Evolutionary conservation across 2,797 vertebrate genomes (phyloP).

Genomic region (Rachycentron canadum): DNA sequence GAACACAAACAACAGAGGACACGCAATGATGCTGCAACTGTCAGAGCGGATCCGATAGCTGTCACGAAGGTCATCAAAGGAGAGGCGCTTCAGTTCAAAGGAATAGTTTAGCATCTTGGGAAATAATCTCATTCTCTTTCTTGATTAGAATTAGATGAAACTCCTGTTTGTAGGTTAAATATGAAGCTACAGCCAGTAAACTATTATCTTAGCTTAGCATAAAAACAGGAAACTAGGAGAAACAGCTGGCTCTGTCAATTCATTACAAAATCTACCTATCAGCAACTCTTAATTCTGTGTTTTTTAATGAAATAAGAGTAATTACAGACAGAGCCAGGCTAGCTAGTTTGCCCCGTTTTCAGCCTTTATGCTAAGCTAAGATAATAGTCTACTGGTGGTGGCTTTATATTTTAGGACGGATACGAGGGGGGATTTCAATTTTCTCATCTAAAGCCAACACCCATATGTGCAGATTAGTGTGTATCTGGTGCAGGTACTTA

Average conservation of each 20-base stretch:
- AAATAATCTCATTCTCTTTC: background rate
- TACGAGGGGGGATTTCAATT: background rate
- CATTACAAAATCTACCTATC: background rate
- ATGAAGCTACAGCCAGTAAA: background rate
- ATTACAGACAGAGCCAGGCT: background rate
- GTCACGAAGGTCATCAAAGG: background rate
- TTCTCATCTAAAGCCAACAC: background rate
- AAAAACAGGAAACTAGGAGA: background rate
- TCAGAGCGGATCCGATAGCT: background rate
- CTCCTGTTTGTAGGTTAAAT: background rate
- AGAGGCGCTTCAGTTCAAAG: background rate
- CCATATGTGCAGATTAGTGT: background rate
- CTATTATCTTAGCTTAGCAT: background rate
- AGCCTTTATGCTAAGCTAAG: background rate
- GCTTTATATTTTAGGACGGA: background rate
- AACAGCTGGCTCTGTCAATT: background rate
- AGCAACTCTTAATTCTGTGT: too few relatives aligned
- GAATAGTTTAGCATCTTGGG: background rate
- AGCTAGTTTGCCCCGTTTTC: background rate
- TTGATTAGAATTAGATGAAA: background rate
- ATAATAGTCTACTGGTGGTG: background rate
- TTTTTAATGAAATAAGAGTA: background rate
- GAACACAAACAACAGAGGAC: background rate
- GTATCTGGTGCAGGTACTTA: constrained; percentile 85
- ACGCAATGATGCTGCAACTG: background rate